These are phyloP conservation scores for Troides oblongomaculatus DNA, from an alignment of 2,888 invertebrate species.

Conservation along the genomic window DNA sequence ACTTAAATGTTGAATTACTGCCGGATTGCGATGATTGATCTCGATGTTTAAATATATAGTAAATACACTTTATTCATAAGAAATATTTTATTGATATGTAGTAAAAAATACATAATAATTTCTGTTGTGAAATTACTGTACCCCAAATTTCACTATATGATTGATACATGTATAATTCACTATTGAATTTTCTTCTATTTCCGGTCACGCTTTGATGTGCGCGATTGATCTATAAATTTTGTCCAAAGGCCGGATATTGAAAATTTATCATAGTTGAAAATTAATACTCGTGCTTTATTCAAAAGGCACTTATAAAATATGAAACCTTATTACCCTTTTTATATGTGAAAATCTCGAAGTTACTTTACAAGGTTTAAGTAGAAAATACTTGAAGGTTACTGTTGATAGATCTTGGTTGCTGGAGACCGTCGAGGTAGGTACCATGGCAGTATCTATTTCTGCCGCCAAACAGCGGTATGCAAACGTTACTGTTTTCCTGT, in stretches of 20 bases:
- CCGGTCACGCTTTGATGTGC: conserved; percentile 20
- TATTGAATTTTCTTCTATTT: conserved; percentile 24
- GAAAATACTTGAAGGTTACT: too few species aligned
- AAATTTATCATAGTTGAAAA: conserved; percentile 20
- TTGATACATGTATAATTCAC: conserved; percentile 22
- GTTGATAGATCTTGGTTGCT: too few species aligned
- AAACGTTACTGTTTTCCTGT: too few species aligned
- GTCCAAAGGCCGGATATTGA: conserved; percentile 18
- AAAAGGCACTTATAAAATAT: neutral
- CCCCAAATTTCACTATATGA: conserved; percentile 5
- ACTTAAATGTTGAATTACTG: too few species aligned
- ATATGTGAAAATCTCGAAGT: neutral
- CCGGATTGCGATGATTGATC: too few species aligned
- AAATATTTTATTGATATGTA: too few species aligned
- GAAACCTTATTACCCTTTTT: neutral
- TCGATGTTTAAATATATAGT: too few species aligned
- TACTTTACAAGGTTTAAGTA: neutral
- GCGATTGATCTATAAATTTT: conserved; percentile 9
- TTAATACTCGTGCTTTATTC: conserved; percentile 19
- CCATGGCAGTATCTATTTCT: too few species aligned
- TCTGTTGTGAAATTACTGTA: conserved; percentile 2
- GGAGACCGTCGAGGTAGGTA: too few species aligned
- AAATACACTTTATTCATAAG: too few species aligned
- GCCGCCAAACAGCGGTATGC: too few species aligned
- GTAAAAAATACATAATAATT: too few species aligned